Conservation (phyloP, 2,797 vertebrate genomes). For the Pipistrellus pipistrellus region DNA sequence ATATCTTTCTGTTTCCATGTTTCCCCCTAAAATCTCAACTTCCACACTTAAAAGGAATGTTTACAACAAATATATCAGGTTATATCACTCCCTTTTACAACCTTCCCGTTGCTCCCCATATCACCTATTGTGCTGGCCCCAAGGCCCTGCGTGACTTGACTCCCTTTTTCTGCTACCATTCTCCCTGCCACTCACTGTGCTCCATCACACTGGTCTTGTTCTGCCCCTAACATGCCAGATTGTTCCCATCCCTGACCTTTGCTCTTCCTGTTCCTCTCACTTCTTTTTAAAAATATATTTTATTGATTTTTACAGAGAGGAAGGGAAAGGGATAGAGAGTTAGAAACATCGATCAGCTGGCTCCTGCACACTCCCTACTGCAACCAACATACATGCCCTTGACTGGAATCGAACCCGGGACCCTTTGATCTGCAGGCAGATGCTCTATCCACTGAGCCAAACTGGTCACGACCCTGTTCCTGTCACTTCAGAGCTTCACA, state of each 20-base stretch:
- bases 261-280: neutral
- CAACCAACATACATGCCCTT: too few relatives aligned
- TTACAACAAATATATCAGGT: neutral
- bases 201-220: neutral
- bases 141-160: neutral
- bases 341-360: too few relatives aligned
- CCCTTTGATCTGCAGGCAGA: too few relatives aligned
- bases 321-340: too few relatives aligned
- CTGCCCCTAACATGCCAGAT: neutral
- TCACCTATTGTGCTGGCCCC: too few relatives aligned
- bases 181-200: neutral
- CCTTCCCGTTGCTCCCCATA: neutral
- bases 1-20: neutral
- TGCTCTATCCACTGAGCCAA: too few relatives aligned
- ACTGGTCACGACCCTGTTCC: neutral
- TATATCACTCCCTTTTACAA: neutral
- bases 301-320: too few relatives aligned
- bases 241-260: neutral
- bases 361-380: too few relatives aligned
- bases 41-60: neutral
- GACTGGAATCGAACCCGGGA: too few relatives aligned
- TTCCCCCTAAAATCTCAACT: neutral
- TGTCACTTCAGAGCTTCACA: neutral
- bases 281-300: neutral
- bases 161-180: neutral